Percentiles rank a stretch among this genome's conserved stretches.
Evolutionary conservation across 2,888 invertebrate genomes (phyloP).

Genomic region (Metalampra italica): DNA sequence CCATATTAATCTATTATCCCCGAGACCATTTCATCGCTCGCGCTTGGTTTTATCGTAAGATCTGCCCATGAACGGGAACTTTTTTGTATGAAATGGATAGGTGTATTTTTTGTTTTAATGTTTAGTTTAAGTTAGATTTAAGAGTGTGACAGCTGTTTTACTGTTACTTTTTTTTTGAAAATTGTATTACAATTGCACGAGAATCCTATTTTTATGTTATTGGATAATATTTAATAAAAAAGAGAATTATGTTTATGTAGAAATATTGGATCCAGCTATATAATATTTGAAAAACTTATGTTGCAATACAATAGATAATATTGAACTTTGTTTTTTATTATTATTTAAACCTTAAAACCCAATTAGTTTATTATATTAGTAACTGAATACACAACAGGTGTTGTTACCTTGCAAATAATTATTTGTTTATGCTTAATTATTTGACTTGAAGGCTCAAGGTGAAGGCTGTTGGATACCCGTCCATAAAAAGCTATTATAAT

Average conservation of each 20-base stretch:
- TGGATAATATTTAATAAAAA: no score
- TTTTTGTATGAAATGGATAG: slow-evolving; percentile 73
- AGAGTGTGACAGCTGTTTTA: slow-evolving; percentile 13
- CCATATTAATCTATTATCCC: slow-evolving; percentile 24
- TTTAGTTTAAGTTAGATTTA: slow-evolving; percentile 28
- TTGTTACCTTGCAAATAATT: no score
- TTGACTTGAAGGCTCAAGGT: slow-evolving; percentile 23
- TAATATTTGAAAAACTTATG: no score
- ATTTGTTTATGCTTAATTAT: not conserved
- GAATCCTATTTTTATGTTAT: no score
- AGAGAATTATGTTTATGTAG: no score
- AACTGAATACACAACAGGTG: no score
- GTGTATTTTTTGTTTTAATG: slow-evolving; percentile 18
- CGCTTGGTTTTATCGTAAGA: slow-evolving; percentile 29
- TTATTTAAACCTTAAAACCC: no score
- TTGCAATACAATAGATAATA: no score
- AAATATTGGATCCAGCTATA: no score
- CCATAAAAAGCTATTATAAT: slow-evolving; percentile 4
- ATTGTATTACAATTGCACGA: not conserved
- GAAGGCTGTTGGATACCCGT: slow-evolving; percentile 15
- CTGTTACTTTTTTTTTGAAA: not conserved
- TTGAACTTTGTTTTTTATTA: no score
- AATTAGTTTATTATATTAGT: no score
- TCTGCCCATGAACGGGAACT: slow-evolving; percentile 59
- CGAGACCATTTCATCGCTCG: slow-evolving; percentile 42